Base-by-base conservation (phyloP, 2,113 vertebrate genomes). In the Argyrosomus japonicus region DNA sequence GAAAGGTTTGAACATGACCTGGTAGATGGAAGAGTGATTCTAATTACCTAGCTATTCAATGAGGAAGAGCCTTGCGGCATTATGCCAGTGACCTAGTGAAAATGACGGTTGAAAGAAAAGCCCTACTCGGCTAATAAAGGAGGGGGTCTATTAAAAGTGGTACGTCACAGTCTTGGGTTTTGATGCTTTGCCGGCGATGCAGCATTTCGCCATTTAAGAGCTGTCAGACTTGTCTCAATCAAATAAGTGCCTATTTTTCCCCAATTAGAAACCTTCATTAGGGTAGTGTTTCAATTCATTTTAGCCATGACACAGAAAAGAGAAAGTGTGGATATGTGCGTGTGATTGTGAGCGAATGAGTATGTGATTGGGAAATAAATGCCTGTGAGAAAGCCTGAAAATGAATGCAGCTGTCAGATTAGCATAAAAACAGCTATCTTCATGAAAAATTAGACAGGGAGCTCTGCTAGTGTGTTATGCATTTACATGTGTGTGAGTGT, bases 341-440 rank as follows among this genome's bases (percentile, higher is more conserved):
- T 48, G 51, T 25, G 14, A 80, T n/a, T 77, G 25, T 58, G 67
- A 81, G 54, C 6, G 29, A 82, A 87, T 40, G 10, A 69, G 48
- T 17, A 43, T 75, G 85, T 74, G 84, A 92, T 86, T 88, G 80
- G 82, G 79, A 86, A 92, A 83, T 86, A 82, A 89, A 86, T 77
- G 71, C 56, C 72, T 67, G 50, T 36, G 71, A 89, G 76, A 86
- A 91, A 85, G 79, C 18, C 67, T 56, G 67, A 68, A 90, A 91
- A 89, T 93, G 78, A 87, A 92, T 90, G 87, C 87, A 85, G 88
- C 79, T 92, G 91, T 91, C 90, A 89, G 85, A 91, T 92, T 93
- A 89, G 81, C 89, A 91, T 91, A 90, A 86, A 91, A 92, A 89
- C 87, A 75, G 69, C 83, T 72, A 92, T 91, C 69, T 93, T 89